These are phyloP conservation scores for Actinopyga echinites DNA, from an alignment of 53 echinoderm and acorn worm genomes.

Conservation along the genomic window DNA sequence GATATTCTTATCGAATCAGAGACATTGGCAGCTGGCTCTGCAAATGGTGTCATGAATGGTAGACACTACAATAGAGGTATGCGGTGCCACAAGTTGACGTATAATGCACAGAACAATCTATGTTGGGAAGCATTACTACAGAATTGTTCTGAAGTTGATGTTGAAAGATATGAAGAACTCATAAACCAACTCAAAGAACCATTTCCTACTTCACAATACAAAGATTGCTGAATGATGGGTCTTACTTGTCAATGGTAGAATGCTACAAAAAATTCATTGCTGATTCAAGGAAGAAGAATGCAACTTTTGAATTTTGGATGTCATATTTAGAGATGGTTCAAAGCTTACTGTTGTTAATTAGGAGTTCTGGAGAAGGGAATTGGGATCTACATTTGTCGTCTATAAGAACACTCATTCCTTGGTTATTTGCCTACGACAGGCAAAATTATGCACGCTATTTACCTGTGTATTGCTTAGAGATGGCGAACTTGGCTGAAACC, in stretches of 20 bases:
- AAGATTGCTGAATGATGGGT: conserved; percentile 14
- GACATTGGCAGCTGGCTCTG: conserved; percentile 55
- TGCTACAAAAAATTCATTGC: background rate
- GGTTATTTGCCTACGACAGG: conserved; percentile 65
- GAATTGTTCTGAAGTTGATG: conserved; percentile 32
- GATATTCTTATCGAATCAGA: conserved; percentile 38
- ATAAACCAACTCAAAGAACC: conserved; percentile 7
- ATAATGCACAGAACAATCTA: conserved; percentile 57
- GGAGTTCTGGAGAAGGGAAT: conserved; percentile 56
- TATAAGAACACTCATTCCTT: conserved; percentile 47
- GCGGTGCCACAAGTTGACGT: conserved; percentile 60
- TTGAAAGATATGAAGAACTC: conserved; percentile 8
- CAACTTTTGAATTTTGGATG: conserved; percentile 54
- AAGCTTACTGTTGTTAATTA: conserved; percentile 31
- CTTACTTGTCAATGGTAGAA: conserved; percentile 23
- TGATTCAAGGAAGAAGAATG: conserved; percentile 17
- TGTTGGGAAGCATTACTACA: conserved; percentile 60
- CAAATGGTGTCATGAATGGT: conserved; percentile 50
- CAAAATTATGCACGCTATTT: conserved; percentile 69
- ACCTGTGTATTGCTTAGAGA: conserved; percentile 52
- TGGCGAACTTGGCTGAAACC: background rate
- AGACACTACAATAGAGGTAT: conserved; percentile 58
- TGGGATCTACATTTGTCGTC: conserved; percentile 62
- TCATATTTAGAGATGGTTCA: conserved; percentile 60
- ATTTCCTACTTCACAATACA: conserved; percentile 20